phyloP scores from a whole-genome alignment of 2,113 vertebrate species.

The Isurus oxyrinchus region DNA sequence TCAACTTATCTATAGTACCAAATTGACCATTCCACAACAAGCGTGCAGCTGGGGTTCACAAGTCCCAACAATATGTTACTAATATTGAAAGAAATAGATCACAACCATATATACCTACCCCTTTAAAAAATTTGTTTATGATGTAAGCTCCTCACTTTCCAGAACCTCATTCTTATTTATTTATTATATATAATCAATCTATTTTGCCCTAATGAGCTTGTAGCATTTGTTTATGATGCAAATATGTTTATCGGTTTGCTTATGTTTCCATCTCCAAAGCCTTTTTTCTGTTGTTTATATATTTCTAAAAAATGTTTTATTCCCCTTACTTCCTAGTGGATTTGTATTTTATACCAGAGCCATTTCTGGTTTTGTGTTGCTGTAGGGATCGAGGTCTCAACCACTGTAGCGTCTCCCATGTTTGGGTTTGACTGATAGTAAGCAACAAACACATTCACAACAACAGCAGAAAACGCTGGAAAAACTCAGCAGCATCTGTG shows the following conservation, averaged over 20 bases:
- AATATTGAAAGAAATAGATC: neutral
- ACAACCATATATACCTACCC: neutral
- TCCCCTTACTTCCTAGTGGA: neutral
- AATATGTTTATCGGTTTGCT: neutral
- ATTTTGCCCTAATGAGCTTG: neutral
- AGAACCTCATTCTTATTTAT: neutral
- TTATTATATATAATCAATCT: neutral
- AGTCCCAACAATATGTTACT: neutral
- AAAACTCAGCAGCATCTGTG: no score
- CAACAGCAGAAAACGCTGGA: no score
- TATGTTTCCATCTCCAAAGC: neutral
- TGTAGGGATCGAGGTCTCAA: no score
- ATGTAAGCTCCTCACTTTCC: neutral
- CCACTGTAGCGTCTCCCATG: neutral
- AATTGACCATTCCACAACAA: no score
- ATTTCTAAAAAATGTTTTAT: neutral
- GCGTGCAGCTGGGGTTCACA: no score
- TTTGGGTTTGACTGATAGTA: neutral
- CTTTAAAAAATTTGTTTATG: neutral
- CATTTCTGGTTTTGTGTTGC: neutral
- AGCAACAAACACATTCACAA: neutral
- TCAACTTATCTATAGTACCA: no score
- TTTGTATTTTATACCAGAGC: no score
- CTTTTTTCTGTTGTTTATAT: neutral
- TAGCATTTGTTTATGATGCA: neutral